Percentiles rank a stretch among this genome's conserved stretches.
Evolutionary conservation across 2,797 vertebrate genomes (phyloP).

Genomic region (Rousettus madagascariensis): DNA sequence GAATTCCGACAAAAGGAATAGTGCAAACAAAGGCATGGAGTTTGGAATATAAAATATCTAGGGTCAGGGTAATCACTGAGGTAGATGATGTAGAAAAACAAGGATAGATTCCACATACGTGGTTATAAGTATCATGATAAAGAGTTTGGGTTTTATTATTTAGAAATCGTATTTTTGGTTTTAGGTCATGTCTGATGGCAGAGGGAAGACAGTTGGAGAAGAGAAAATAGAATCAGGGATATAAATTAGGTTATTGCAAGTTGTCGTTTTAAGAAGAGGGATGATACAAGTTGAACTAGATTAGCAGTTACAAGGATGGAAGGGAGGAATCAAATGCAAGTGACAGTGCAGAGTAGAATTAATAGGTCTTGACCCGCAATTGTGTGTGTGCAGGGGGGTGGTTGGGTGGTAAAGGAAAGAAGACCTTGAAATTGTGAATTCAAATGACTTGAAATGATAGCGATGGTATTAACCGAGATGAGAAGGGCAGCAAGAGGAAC

Average conservation of each 20-base stretch:
- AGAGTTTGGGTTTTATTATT: not conserved
- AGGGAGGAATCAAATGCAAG: not conserved
- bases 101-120: not conserved
- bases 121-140: not conserved
- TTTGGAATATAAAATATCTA: not conserved
- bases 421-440: not conserved
- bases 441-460: not conserved
- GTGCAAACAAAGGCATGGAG: not conserved
- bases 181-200: not conserved
- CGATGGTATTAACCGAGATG: not conserved
- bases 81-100: not conserved
- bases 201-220: not conserved
- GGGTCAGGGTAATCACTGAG: not conserved
- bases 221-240: not conserved
- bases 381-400: not conserved
- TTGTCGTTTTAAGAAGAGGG: not conserved
- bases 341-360: not conserved
- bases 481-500: not conserved
- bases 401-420: not conserved
- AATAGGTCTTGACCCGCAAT: not conserved
- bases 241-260: not conserved
- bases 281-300: not conserved
- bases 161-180: not conserved
- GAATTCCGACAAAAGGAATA: not conserved
- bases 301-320: not conserved